Evolutionary conservation across 2,113 vertebrate genomes (phyloP).

Genomic region (Procapra przewalskii): DNA sequence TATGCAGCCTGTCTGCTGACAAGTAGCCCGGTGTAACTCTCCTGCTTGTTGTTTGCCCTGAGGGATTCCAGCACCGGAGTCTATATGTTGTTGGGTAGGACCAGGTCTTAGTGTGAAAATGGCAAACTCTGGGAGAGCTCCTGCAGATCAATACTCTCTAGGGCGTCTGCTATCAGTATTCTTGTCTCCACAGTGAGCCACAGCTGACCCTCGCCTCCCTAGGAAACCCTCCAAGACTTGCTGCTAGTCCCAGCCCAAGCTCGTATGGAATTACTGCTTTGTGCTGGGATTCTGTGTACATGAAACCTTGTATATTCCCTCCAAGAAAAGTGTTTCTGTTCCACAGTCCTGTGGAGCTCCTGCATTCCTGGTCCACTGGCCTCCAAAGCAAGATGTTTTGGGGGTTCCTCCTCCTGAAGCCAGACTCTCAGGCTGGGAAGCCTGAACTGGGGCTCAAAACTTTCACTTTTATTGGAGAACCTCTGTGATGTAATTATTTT

Average conservation of each 20-base stretch:
- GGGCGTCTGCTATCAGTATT: not conserved
- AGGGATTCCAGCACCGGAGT: not conserved
- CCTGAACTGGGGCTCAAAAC: not conserved
- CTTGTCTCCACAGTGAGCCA: not conserved
- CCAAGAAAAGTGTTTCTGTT: not conserved
- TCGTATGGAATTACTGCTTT: not conserved
- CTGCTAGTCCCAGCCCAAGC: not conserved
- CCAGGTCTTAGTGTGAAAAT: not conserved
- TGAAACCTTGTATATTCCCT: not conserved
- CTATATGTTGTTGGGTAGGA: not conserved
- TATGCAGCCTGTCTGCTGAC: not conserved
- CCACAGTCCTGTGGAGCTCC: not conserved
- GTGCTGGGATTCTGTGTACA: not conserved
- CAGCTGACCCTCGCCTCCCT: not conserved
- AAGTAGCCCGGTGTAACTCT: not conserved
- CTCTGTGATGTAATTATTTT: not conserved
- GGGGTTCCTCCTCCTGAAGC: not conserved
- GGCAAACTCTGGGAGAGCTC: not conserved
- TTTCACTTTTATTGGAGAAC: not conserved
- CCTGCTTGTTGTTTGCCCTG: not conserved
- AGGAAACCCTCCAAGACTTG: not conserved
- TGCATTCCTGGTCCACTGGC: not conserved
- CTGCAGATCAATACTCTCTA: not conserved
- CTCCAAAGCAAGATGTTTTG: not conserved
- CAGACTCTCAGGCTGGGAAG: not conserved